Evolutionary conservation across 2,888 invertebrate genomes (phyloP).

Genomic region (Drosophila suboccidentalis): DNA sequence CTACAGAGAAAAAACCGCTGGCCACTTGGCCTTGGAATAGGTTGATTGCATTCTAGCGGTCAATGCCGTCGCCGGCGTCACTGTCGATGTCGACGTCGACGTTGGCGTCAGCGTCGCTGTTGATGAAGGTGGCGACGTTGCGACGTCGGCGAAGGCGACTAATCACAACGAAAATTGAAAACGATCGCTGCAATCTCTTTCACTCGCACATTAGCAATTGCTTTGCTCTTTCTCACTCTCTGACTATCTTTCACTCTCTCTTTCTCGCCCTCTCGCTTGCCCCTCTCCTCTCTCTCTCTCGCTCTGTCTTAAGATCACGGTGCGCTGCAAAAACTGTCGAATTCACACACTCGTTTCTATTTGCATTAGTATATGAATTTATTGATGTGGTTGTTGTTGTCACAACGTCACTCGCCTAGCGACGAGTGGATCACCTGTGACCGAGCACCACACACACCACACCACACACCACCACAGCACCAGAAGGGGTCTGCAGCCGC

Average conservation of each 20-base stretch:
- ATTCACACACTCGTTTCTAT: slow-evolving; percentile 28
- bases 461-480: background rate
- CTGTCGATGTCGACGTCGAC: slow-evolving; percentile 38
- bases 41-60: slow-evolving; percentile 85
- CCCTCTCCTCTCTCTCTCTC: slow-evolving; percentile 1
- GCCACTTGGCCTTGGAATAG: slow-evolving; percentile 84
- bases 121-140: slow-evolving; percentile 39
- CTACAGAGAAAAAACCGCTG: slow-evolving; percentile 63
- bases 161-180: slow-evolving; percentile 70
- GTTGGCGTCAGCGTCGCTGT: slow-evolving; percentile 25
- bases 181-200: slow-evolving; percentile 58
- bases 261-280: background rate
- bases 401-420: slow-evolving; percentile 26
- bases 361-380: slow-evolving; percentile 26
- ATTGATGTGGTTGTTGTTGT: background rate
- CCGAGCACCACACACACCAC: slow-evolving; percentile 2
- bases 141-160: slow-evolving; percentile 43
- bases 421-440: slow-evolving; percentile 19
- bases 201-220: slow-evolving; percentile 8
- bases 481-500: slow-evolving; percentile 8
- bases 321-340: slow-evolving; percentile 48
- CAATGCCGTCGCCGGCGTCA: slow-evolving; percentile 76
- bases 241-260: background rate
- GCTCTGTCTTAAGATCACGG: slow-evolving; percentile 39
- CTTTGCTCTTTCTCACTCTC: slow-evolving; percentile 7